Percentiles rank a stretch among this genome's conserved stretches.
Evolutionary conservation across 2,113 vertebrate genomes (phyloP).

Genomic region (Meriones unguiculatus): DNA sequence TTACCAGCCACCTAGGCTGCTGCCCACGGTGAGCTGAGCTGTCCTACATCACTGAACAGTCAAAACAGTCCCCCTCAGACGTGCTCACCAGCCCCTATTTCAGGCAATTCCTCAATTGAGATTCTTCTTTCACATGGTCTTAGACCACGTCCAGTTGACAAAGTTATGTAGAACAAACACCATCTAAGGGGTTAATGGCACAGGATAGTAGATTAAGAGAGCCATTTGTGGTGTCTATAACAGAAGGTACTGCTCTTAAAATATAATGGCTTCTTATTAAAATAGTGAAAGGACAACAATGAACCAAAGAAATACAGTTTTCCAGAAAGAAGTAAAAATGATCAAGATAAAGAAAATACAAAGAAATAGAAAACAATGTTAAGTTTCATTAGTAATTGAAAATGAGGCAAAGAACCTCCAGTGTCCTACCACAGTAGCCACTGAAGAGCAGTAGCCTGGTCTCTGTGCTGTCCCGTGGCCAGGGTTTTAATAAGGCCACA

Average conservation of each 20-base stretch:
- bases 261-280: not conserved
- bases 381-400: not conserved
- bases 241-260: conserved; percentile 9
- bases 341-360: not conserved
- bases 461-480: not conserved
- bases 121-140: not conserved
- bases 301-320: not conserved
- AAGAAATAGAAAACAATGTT: not conserved
- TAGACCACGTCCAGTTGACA: not conserved
- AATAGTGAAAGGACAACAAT: not conserved
- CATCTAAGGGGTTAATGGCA: not conserved
- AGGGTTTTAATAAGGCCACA: not conserved
- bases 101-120: not conserved
- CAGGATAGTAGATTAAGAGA: not conserved
- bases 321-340: not conserved
- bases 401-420: not conserved
- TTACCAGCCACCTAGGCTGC: too few species aligned
- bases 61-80: not conserved
- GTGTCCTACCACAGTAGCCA: not conserved
- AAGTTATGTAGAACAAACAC: not conserved
- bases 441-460: not conserved
- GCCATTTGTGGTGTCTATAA: not conserved
- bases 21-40: not conserved
- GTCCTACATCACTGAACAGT: not conserved
- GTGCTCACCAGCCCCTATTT: too few species aligned